phyloP scores from a whole-genome alignment of 2,888 invertebrate genomes.

The Imbricaverruca yamaguchii region DNA sequence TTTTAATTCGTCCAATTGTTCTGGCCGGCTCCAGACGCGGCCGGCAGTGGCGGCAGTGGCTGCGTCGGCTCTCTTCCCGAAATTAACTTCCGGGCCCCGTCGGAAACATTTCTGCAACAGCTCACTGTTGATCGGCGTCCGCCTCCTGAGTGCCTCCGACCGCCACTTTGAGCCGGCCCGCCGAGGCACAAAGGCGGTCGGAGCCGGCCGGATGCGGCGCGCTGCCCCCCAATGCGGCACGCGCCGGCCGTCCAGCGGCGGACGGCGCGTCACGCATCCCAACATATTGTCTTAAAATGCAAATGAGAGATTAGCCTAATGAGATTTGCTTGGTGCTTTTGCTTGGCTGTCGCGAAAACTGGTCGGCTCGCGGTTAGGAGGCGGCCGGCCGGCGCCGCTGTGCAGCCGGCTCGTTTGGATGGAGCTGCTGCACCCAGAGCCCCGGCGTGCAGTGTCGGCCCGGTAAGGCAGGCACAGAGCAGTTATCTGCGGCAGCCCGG shows the following conservation, averaged over 20 bases:
- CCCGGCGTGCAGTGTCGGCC: too few species aligned
- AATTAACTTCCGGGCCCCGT: background rate
- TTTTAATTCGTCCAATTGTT: slow-evolving; percentile 17
- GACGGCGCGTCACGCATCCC: slow-evolving; percentile 1
- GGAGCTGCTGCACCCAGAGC: background rate
- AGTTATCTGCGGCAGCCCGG: too few species aligned
- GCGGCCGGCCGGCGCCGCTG: background rate
- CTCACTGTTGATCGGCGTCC: background rate
- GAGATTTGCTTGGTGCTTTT: background rate
- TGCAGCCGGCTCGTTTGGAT: background rate
- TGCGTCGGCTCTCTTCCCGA: background rate
- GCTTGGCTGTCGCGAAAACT: background rate
- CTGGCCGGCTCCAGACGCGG: background rate
- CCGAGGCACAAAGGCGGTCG: background rate
- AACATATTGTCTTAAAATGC: slow-evolving; percentile 21
- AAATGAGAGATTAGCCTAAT: slow-evolving; percentile 21
- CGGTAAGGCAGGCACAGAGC: too few species aligned
- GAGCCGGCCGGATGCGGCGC: background rate
- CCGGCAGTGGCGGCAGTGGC: background rate
- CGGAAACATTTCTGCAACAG: background rate
- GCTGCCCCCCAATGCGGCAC: background rate
- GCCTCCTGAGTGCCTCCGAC: background rate
- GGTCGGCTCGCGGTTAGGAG: background rate
- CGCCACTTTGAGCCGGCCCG: background rate
- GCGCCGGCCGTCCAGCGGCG: background rate